Base-by-base conservation (phyloP, 30 jellyfish, hydroid and myxozoan species). In the Cassiopea xamachana region DNA sequence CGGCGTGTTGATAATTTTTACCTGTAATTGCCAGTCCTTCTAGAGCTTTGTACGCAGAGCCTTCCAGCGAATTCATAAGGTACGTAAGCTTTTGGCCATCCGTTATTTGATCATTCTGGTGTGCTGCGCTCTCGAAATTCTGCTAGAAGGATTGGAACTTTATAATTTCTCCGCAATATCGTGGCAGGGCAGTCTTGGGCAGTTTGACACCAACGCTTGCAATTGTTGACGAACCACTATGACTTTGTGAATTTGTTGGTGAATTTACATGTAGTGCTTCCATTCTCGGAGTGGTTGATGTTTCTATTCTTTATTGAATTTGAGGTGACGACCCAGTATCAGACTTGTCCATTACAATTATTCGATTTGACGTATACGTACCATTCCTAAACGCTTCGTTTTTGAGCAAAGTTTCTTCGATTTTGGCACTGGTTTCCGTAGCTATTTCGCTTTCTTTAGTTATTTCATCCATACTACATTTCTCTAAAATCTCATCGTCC, bases 1-100 rank as follows among this genome's bases (percentile, higher is more conserved):
- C 48, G 46, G 98, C 98, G 0, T 69, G 67, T 51, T 70, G 47
- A 62, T 87, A 87, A 46, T 69, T 87, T 59, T 88, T 87, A 49
- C 51, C 77, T 39, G 97, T 39, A 2, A 93, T 15, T 44, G 47
- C 93, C 15, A 83, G 85, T 89, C 97, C 94, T n/a, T 82, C 84
- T 10, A 87, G 82, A 44, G 69, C 79, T 46, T 82, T 69, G 39
- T 60, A 73, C 44, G 96, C 97, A 1, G 73, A 83, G 2, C 96
- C 97, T 79, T 89, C 90, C n/a, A 93, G 89, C 72, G 83, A 87
- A 83, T 72, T 86, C 62, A 79, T 74, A 44, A 87, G 87, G 70
- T 92, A 92, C 27, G 73, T 86, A 79, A 92, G 48, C 70, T 92
- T 92, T 18, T 87, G 93, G 16, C 69, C 68, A 19, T 60, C 85